phyloP scores from a whole-genome alignment of 1,140 invertebrate species.

The Hestina assimilis region DNA sequence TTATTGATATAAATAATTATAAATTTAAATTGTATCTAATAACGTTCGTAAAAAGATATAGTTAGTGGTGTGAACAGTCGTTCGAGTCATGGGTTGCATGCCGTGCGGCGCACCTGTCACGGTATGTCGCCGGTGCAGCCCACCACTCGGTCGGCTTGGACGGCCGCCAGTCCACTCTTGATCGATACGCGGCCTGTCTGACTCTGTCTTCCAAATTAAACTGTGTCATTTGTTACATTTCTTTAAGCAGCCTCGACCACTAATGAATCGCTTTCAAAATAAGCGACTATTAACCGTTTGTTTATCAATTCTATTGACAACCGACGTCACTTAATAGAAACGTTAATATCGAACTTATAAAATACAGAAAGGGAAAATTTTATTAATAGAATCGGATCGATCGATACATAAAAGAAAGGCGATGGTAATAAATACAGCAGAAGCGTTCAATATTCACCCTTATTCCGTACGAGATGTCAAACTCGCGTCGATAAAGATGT shows the following conservation, averaged over 20 bases:
- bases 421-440: constrained; percentile 50
- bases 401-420: constrained; percentile 31
- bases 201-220: constrained; percentile 76
- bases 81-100: constrained; percentile 64
- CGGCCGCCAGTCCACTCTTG: constrained; percentile 61
- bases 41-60: constrained; percentile 27
- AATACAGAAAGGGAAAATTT: constrained; percentile 5
- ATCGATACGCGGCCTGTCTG: constrained; percentile 68
- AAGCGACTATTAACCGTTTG: constrained; percentile 38
- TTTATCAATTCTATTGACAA: constrained; percentile 31
- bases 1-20: too few species aligned
- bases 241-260: constrained; percentile 59
- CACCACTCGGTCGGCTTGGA: constrained; percentile 69
- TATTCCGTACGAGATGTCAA: constrained; percentile 57
- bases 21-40: background rate
- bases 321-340: background rate
- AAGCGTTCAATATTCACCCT: constrained; percentile 44
- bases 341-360: constrained; percentile 6
- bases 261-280: constrained; percentile 53
- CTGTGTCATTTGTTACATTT: constrained; percentile 74
- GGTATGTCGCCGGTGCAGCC: constrained; percentile 59
- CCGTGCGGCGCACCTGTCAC: constrained; percentile 60
- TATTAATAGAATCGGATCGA: constrained; percentile 28
- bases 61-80: constrained; percentile 46
- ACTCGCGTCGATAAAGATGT: constrained; percentile 74